A percentile compares a stretch with the other conserved stretches of the same genome.
These are phyloP conservation scores for Paracentrotus lividus DNA, from an alignment of 53 echinoderm and acorn worm species.

Conservation along the genomic window DNA sequence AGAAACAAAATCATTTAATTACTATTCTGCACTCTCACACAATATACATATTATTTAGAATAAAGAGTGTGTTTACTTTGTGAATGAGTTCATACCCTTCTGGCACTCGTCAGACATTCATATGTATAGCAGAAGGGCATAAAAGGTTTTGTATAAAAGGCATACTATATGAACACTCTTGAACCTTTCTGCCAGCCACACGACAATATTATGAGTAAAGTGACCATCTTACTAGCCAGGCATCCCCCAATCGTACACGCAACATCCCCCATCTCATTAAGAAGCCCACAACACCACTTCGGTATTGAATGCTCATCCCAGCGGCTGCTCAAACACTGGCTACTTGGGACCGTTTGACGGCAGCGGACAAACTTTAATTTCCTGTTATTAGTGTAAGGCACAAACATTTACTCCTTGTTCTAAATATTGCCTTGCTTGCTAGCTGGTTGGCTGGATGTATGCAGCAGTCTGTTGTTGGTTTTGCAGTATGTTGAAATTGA, in stretches of 20 bases:
- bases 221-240: background rate
- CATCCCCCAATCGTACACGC: background rate
- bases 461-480: background rate
- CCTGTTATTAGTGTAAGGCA: slow-evolving; percentile 70
- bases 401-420: slow-evolving; percentile 63
- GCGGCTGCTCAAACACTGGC: slow-evolving; percentile 54
- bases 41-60: background rate
- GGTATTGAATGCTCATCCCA: slow-evolving; percentile 16
- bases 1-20: too few species aligned
- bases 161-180: too few species aligned
- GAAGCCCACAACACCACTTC: slow-evolving; percentile 10
- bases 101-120: too few species aligned
- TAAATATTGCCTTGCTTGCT: slow-evolving; percentile 54
- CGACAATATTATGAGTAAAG: background rate
- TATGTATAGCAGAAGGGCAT: too few species aligned
- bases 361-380: slow-evolving; percentile 68
- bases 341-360: slow-evolving; percentile 37
- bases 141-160: too few species aligned
- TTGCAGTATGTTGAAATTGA: background rate
- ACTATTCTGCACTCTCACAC: background rate
- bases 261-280: background rate
- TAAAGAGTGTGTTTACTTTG: too few species aligned
- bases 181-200: background rate
- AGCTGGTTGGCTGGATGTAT: background rate
- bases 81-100: background rate